Conservation (phyloP, 2,113 vertebrate genomes). For the Pycnonotus jocosus region DNA sequence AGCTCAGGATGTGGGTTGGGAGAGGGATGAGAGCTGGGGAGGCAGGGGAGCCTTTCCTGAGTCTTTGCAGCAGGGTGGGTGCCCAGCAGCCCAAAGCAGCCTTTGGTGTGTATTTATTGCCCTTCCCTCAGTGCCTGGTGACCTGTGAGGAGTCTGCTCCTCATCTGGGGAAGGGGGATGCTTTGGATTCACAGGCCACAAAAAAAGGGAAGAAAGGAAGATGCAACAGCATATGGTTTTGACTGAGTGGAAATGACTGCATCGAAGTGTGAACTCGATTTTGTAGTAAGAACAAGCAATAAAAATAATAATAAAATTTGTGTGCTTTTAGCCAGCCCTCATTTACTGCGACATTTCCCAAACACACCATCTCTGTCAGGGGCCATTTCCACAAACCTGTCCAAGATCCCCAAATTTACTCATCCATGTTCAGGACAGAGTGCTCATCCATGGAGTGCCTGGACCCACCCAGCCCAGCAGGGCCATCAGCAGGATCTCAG, state of each 20-base stretch:
- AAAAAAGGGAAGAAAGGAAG: neutral
- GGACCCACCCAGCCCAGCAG: neutral
- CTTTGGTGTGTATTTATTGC: neutral
- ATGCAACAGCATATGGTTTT: neutral
- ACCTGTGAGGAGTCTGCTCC: neutral
- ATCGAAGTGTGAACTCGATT: neutral
- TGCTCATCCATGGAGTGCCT: neutral
- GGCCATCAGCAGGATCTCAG: neutral
- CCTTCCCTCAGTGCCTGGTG: neutral
- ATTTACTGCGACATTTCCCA: fast-evolving
- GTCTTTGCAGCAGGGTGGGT: neutral
- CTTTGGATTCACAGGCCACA: neutral
- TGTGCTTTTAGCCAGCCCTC: neutral
- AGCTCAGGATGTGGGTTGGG: neutral
- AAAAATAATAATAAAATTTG: neutral
- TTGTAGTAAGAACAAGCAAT: neutral
- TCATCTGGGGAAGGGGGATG: neutral
- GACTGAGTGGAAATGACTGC: neutral
- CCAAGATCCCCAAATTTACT: neutral
- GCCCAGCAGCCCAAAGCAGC: neutral
- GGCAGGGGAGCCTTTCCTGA: neutral
- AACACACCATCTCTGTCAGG: neutral
- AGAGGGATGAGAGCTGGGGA: neutral
- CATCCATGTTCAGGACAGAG: too few relatives aligned
- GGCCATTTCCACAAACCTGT: neutral